Conservation (phyloP, 2,888 invertebrate genomes). For the Hemaris fuciformis region DNA sequence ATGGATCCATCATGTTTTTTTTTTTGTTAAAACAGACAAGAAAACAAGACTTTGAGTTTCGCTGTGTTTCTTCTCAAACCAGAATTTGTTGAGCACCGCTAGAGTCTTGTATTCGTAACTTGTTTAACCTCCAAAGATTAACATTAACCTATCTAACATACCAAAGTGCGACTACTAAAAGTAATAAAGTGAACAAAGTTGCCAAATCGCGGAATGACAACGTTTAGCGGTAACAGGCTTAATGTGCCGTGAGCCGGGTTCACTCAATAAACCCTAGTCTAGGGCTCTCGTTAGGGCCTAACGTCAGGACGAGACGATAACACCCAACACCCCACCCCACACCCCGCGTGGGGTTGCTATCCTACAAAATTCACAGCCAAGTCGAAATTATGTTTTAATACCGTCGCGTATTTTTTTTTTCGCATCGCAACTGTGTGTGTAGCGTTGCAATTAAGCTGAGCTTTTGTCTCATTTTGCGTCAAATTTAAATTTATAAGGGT, state of each 20-base stretch:
- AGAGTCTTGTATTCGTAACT: too few relatives aligned
- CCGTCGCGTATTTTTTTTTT: too few relatives aligned
- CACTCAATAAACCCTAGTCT: not conserved
- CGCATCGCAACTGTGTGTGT: too few relatives aligned
- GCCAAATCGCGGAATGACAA: not conserved
- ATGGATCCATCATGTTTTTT: too few relatives aligned
- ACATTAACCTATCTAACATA: too few relatives aligned
- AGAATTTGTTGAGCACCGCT: too few relatives aligned
- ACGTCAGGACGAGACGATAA: not conserved
- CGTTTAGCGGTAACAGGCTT: not conserved
- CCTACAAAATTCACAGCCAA: not conserved
- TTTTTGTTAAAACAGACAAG: too few relatives aligned
- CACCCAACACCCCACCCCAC: not conserved
- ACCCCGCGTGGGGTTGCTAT: not conserved
- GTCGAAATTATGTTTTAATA: not conserved
- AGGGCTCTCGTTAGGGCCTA: conserved; percentile 2
- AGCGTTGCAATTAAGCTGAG: too few relatives aligned
- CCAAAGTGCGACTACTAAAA: not conserved
- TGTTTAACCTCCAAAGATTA: too few relatives aligned
- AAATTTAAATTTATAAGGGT: too few relatives aligned
- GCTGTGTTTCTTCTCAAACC: too few relatives aligned
- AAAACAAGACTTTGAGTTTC: too few relatives aligned
- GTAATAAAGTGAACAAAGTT: not conserved
- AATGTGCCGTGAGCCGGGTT: not conserved
- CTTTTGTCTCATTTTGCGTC: not conserved